A percentile compares a stretch with the other conserved stretches of the same genome.
These are phyloP conservation scores for Conus ventricosus DNA, from an alignment of 1,140 invertebrate genomes.

Conservation along the genomic window DNA sequence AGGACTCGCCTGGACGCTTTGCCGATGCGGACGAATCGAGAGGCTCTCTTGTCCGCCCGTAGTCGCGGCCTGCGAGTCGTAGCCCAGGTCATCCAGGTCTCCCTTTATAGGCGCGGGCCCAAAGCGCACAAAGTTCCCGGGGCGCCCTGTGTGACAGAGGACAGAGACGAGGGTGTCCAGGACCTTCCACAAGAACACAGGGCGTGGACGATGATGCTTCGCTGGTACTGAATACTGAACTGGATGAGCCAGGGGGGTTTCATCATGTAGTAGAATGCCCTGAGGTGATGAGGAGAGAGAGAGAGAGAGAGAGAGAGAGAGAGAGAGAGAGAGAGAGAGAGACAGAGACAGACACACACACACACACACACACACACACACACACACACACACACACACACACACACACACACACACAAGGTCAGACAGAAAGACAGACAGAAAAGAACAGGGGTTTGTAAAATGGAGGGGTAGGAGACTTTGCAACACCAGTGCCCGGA, in stretches of 20 bases:
- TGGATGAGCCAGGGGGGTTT: not conserved
- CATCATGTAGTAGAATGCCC: not conserved
- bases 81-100: not conserved
- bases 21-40: constrained; percentile 45
- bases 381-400: too few species aligned
- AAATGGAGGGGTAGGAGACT: too few species aligned
- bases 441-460: too few species aligned
- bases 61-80: not conserved
- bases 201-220: not conserved
- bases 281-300: not conserved
- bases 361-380: too few species aligned
- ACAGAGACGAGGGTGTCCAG: not conserved
- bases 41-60: constrained; percentile 29
- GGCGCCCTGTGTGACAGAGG: constrained; percentile 14
- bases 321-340: too few species aligned
- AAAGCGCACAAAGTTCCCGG: constrained; percentile 38
- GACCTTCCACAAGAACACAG: too few species aligned
- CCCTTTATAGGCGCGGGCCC: constrained; percentile 22
- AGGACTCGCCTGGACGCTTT: constrained; percentile 25
- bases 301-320: not conserved
- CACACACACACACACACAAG: too few species aligned
- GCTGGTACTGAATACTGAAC: not conserved
- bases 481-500: too few species aligned
- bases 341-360: too few species aligned
- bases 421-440: too few species aligned